Evolutionary conservation across 1,140 invertebrate genomes (phyloP).

Genomic region (Drosophila obscura): DNA sequence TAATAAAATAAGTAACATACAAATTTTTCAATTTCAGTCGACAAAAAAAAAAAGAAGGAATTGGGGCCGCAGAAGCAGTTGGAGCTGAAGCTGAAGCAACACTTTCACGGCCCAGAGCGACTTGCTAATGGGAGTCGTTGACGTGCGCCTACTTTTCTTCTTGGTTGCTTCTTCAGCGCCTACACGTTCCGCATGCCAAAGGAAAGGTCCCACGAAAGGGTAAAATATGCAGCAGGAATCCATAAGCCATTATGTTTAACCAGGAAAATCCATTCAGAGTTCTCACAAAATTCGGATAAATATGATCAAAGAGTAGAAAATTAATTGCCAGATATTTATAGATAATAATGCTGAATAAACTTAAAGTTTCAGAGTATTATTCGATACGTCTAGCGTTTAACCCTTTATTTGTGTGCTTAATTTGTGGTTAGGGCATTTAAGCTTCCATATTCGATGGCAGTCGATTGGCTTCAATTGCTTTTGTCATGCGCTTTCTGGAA

Average conservation of each 20-base stretch:
- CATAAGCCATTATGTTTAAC: too few species aligned
- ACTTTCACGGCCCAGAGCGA: constrained; percentile 83
- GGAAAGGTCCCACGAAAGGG: constrained; percentile 13
- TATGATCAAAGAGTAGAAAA: too few species aligned
- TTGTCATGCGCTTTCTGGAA: constrained; percentile 55
- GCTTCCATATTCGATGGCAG: too few species aligned
- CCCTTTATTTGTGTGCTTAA: neutral
- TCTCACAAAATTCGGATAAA: too few species aligned
- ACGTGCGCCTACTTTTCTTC: constrained; percentile 70
- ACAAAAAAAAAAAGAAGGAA: constrained; percentile 54
- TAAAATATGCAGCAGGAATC: neutral
- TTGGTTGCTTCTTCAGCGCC: constrained; percentile 44
- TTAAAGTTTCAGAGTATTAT: neutral
- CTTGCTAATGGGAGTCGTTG: constrained; percentile 74
- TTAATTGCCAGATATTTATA: too few species aligned
- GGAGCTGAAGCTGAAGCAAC: constrained; percentile 52
- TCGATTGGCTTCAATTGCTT: neutral
- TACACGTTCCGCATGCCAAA: constrained; percentile 41
- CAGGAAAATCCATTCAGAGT: too few species aligned
- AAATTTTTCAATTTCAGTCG: constrained; percentile 76
- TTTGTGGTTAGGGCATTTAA: constrained; percentile 6
- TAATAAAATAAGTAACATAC: constrained; percentile 83
- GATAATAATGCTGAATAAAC: too few species aligned
- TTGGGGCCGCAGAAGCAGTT: constrained; percentile 44
- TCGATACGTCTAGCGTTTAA: too few species aligned